A percentile compares a stretch with the other conserved stretches of the same genome.
Conservation (phyloP, 2,888 invertebrate genomes). For the Noctua fimbriata region DNA sequence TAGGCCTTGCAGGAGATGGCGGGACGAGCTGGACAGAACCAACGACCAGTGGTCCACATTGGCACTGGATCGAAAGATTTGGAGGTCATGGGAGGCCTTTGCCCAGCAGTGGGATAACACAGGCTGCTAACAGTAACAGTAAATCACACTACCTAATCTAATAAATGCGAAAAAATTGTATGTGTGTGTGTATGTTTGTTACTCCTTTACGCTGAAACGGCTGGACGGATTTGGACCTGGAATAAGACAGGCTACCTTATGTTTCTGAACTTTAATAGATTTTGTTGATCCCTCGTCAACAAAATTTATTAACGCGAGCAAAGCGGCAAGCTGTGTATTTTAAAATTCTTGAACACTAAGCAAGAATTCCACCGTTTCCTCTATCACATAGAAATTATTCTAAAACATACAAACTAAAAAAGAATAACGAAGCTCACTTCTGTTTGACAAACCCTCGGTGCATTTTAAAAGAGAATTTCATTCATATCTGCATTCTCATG, state of each 20-base stretch:
- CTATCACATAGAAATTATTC: not conserved
- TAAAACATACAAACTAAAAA: not conserved
- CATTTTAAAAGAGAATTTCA: conserved; percentile 50
- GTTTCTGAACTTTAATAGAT: no score
- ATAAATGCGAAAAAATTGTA: not conserved
- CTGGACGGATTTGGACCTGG: not conserved
- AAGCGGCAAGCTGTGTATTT: not conserved
- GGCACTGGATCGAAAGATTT: no score
- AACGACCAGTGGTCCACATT: no score
- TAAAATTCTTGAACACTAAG: not conserved
- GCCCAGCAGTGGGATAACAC: no score
- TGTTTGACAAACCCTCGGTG: conserved; percentile 16
- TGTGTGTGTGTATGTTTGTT: not conserved
- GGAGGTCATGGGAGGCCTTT: no score
- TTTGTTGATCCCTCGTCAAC: no score
- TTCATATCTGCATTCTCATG: conserved; percentile 52
- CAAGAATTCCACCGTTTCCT: not conserved
- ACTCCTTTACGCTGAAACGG: not conserved
- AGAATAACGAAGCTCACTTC: not conserved
- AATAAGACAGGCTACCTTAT: not conserved
- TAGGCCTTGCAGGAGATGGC: no score
- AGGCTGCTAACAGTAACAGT: no score
- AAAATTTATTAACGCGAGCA: not conserved
- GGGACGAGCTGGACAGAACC: no score
- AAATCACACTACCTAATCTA: not conserved